Conservation (phyloP, 2,888 invertebrate species). For the Acleris cristana region DNA sequence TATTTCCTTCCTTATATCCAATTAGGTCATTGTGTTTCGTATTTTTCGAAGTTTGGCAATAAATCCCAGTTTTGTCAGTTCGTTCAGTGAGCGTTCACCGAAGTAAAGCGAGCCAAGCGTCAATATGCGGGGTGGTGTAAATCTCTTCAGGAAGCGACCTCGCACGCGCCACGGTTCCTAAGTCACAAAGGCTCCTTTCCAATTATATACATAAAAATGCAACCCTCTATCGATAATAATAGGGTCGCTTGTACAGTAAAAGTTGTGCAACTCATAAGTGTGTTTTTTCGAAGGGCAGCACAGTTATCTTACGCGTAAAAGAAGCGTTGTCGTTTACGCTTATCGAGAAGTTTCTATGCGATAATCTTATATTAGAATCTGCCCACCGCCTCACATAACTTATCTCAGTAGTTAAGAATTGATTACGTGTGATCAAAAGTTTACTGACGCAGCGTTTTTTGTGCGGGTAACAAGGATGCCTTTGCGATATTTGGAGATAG, state of each 20-base stretch:
- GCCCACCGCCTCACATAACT: neutral
- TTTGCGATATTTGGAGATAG: too few relatives aligned
- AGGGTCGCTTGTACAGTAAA: too few relatives aligned
- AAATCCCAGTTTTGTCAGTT: conserved; percentile 3
- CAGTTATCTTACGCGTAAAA: conserved; percentile 2
- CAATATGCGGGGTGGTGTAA: conserved; percentile 7
- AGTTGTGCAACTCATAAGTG: too few relatives aligned
- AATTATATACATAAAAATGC: too few relatives aligned
- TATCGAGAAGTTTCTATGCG: neutral
- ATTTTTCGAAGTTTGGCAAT: conserved; percentile 13
- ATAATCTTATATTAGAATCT: neutral
- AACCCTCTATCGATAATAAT: too few relatives aligned
- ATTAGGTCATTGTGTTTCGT: neutral
- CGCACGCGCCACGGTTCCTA: neutral
- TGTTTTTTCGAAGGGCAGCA: too few relatives aligned
- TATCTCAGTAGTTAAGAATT: conserved; percentile 3
- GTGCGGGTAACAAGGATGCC: neutral
- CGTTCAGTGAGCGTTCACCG: neutral
- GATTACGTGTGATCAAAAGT: conserved; percentile 6
- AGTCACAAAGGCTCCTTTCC: too few relatives aligned
- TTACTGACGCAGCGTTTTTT: conserved; percentile 2
- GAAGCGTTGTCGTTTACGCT: neutral
- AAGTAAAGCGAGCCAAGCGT: neutral
- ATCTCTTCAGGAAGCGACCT: neutral
- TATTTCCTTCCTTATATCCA: neutral